phyloP scores from a whole-genome alignment of 2,113 vertebrate genomes.

The Pimephales promelas region DNA sequence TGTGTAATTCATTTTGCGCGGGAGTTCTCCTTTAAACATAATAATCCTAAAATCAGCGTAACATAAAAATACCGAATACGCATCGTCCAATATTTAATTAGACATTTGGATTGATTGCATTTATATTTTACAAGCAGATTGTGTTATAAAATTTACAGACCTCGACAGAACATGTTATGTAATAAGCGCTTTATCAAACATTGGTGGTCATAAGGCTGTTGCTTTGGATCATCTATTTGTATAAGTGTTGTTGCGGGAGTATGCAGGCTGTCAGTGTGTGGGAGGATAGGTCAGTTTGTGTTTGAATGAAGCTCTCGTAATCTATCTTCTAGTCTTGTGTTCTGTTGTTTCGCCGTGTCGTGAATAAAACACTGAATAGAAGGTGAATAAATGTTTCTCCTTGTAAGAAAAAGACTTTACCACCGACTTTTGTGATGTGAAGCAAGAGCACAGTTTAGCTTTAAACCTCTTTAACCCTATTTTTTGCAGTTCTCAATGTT shows the following conservation, averaged over 20 bases:
- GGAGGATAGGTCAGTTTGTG: neutral
- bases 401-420: neutral
- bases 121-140: neutral
- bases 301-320: neutral
- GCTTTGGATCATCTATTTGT: neutral
- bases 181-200: neutral
- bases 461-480: neutral
- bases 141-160: neutral
- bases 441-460: neutral
- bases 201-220: neutral
- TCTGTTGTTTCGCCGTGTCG: neutral
- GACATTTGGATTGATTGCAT: neutral
- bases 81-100: neutral
- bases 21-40: no score
- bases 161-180: neutral
- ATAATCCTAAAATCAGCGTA: neutral
- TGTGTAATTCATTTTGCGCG: no score
- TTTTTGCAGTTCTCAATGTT: neutral
- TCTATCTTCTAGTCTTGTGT: neutral
- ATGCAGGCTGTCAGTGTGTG: neutral
- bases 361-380: neutral
- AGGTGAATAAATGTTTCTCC: neutral
- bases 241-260: neutral
- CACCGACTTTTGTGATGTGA: neutral
- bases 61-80: neutral